These are phyloP conservation scores for Menura novaehollandiae DNA, from an alignment of 2,113 vertebrate species.

Conservation along the genomic window DNA sequence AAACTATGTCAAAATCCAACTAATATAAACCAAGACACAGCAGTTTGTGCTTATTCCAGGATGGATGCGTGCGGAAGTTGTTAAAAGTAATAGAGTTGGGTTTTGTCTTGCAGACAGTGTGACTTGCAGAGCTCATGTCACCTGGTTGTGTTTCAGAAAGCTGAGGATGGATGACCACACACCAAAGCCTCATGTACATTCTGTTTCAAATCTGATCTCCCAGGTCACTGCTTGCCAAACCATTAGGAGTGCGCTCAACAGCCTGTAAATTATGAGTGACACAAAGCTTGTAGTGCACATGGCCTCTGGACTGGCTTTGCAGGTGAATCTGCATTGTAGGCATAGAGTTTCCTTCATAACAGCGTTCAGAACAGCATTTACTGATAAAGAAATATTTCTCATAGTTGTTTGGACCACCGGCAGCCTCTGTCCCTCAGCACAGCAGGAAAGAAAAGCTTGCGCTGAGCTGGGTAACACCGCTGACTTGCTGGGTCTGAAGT, in stretches of 20 bases:
- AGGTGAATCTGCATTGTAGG: neutral
- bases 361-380: neutral
- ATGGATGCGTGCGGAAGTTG: fast-evolving
- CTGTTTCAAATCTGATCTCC: neutral
- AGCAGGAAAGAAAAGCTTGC: neutral
- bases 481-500: neutral
- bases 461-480: neutral
- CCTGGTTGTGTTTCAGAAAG: neutral
- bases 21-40: neutral
- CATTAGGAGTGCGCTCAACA: neutral
- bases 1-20: neutral
- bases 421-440: neutral
- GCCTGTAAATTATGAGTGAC: fast-evolving
- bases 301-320: neutral
- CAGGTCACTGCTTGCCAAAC: neutral
- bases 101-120: neutral
- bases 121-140: neutral
- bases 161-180: neutral
- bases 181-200: neutral
- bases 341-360: neutral
- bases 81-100: neutral
- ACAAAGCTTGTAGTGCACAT: neutral
- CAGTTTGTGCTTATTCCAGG: neutral
- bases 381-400: neutral
- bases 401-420: neutral